Evolutionary conservation across 2,888 invertebrate species (phyloP).

Genomic region (Polyommatus iphigenia): DNA sequence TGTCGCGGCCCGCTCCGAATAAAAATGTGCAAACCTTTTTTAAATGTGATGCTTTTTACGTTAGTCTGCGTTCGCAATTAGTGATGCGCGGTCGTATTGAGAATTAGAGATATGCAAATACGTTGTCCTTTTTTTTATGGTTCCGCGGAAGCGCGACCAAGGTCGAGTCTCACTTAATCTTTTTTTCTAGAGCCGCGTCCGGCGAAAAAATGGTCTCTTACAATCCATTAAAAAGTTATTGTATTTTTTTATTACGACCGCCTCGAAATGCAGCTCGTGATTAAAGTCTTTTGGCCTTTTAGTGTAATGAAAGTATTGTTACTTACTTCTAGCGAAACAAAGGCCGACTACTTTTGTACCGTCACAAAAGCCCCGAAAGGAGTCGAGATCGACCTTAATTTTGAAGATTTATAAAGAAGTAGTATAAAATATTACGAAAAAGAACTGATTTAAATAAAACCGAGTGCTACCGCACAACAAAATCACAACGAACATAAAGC

Average conservation of each 20-base stretch:
- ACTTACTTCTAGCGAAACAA: slow-evolving; percentile 40
- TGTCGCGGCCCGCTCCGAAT: slow-evolving; percentile 74
- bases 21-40: slow-evolving; percentile 78
- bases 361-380: slow-evolving; percentile 14
- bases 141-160: slow-evolving; percentile 64
- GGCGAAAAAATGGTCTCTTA: slow-evolving; percentile 54
- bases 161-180: slow-evolving; percentile 54
- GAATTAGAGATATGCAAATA: slow-evolving; percentile 71
- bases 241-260: slow-evolving; percentile 50
- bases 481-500: background rate
- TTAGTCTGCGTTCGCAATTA: slow-evolving; percentile 80
- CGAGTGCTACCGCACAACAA: background rate
- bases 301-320: slow-evolving; percentile 45
- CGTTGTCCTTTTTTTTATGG: slow-evolving; percentile 56
- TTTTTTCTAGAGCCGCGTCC: slow-evolving; percentile 45
- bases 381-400: background rate
- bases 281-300: slow-evolving; percentile 43
- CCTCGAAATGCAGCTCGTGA: slow-evolving; percentile 54
- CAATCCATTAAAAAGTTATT: slow-evolving; percentile 58
- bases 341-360: slow-evolving; percentile 34
- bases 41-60: slow-evolving; percentile 78
- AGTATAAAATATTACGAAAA: background rate
- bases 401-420: slow-evolving; percentile 15
- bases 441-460: background rate
- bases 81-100: slow-evolving; percentile 73